Percentiles rank a stretch among this genome's conserved stretches.
phyloP scores from a whole-genome alignment of 1,140 invertebrate genomes.

The Pachyrhynchus sulphureomaculatus region DNA sequence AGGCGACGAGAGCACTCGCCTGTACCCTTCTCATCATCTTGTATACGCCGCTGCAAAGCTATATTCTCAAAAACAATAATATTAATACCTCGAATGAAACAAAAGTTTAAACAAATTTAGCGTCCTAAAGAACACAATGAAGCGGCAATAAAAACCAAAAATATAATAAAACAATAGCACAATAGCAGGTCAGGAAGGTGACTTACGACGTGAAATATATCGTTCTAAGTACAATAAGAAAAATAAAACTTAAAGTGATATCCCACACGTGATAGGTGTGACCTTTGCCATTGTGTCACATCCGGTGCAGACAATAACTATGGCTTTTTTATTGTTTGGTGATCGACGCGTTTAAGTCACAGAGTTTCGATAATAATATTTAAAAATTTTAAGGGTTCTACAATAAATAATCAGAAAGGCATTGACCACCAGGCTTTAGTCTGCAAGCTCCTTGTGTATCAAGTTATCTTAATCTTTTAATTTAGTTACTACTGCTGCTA shows the following conservation, averaged over 20 bases:
- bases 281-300: slow-evolving; percentile 25
- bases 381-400: not conserved
- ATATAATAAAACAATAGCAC: slow-evolving; percentile 29
- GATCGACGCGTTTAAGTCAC: too few relatives aligned
- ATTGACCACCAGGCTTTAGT: too few relatives aligned
- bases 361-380: too few relatives aligned
- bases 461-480: too few relatives aligned
- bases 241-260: slow-evolving; percentile 22
- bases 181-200: slow-evolving; percentile 25
- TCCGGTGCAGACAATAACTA: slow-evolving; percentile 21
- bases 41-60: too few relatives aligned
- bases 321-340: slow-evolving; percentile 13
- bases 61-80: too few relatives aligned
- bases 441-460: too few relatives aligned
- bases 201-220: slow-evolving; percentile 29
- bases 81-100: slow-evolving; percentile 1
- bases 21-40: too few relatives aligned
- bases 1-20: too few relatives aligned
- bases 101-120: not conserved
- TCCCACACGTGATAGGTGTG: slow-evolving; percentile 26
- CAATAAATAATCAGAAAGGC: too few relatives aligned
- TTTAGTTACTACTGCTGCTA: too few relatives aligned
- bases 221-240: slow-evolving; percentile 21
- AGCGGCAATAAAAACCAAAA: slow-evolving; percentile 17
- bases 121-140: slow-evolving; percentile 4